These are phyloP conservation scores for Clupea harengus DNA, from an alignment of 2,113 vertebrate species.

Conservation along the genomic window DNA sequence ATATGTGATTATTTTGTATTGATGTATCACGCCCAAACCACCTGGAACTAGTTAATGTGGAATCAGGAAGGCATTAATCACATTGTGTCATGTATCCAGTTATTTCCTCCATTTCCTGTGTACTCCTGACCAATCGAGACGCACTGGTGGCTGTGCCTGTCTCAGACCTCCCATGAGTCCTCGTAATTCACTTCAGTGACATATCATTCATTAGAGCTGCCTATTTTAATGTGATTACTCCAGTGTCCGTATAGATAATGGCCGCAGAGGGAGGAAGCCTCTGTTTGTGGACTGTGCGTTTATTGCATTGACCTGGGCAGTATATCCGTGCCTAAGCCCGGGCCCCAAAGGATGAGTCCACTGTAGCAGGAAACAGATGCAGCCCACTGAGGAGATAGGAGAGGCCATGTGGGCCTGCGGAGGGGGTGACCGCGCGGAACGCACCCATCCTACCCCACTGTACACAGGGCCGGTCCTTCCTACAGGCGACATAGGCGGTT, in stretches of 20 bases:
- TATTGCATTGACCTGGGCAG: conserved; percentile 21
- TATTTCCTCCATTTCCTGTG: neutral
- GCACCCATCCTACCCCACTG: neutral
- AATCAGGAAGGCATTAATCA: neutral
- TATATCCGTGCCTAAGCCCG: conserved; percentile 14
- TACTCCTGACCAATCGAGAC: neutral
- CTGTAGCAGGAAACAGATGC: conserved; percentile 42
- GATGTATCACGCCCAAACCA: too few species aligned
- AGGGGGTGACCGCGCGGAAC: neutral
- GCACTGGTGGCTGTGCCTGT: neutral
- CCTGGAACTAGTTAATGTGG: too few species aligned
- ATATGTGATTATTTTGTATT: neutral
- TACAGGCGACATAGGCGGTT: too few species aligned
- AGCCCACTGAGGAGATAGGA: conserved; percentile 24
- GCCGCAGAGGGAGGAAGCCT: conserved; percentile 24
- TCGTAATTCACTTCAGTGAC: conserved; percentile 8
- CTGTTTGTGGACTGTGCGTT: conserved; percentile 12
- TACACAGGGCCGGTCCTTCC: too few species aligned
- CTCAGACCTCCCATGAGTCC: conserved; percentile 15
- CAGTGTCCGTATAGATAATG: conserved; percentile 8
- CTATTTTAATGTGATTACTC: conserved; percentile 26
- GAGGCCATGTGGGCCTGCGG: conserved; percentile 13
- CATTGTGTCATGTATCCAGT: neutral
- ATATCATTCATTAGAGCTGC: conserved; percentile 29
- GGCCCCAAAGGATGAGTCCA: conserved; percentile 6